Base-by-base conservation (phyloP, 2,113 vertebrate genomes). In the Eubucco bourcierii region DNA sequence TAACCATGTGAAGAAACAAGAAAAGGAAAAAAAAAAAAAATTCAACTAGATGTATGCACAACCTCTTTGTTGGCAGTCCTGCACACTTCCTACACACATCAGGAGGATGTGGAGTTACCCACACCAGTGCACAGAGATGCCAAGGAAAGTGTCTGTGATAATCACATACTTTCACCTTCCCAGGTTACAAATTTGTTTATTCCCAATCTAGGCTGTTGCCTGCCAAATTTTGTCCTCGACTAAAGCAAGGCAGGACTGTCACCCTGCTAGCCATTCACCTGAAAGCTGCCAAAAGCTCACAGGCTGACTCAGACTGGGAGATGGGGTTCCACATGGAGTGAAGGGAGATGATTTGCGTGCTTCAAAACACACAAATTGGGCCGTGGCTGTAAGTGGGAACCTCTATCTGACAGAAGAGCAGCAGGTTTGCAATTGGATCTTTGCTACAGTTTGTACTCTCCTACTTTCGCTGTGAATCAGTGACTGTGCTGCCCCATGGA, bases 401-500 rank as follows among this genome's bases (percentile, higher is more conserved):
- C 37, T 59, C 78, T 5, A 6, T 2, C 28, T 25, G 34, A 34
- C 52, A 55, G 63, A 37, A 16, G 13, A 37, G 73, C 52, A 56
- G 41, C 59, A 80, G 67, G 47, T 21, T 50, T 31, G 50, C 44
- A 63, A 44, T 63, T 68, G 5, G 0, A 53, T 6, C 66, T 29
- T 63, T 21, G 1, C 29, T 16, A 29, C 39, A 68, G 33, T 6
- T 41, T 12, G 34, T 4, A 34, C 50, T 61, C 21, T 12, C 0
- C 4, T 4, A 14, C 18, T 19, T 71, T 67, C 15, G 16, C 70
- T 11, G 28, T 0, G 0, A n/a, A 20, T 19, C 12, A 5, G 24
- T 20, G 29, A 4, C 39, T 0, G 0, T 0, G 4, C 24, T 50
- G 50, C 64, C 24, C 60, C 3, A 25, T 0, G 0, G 9, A 39